Evolutionary conservation across 2,888 invertebrate species (phyloP), one percentile per base, ranked within the genome.

Genomic region (Tinea trinotella): DNA sequence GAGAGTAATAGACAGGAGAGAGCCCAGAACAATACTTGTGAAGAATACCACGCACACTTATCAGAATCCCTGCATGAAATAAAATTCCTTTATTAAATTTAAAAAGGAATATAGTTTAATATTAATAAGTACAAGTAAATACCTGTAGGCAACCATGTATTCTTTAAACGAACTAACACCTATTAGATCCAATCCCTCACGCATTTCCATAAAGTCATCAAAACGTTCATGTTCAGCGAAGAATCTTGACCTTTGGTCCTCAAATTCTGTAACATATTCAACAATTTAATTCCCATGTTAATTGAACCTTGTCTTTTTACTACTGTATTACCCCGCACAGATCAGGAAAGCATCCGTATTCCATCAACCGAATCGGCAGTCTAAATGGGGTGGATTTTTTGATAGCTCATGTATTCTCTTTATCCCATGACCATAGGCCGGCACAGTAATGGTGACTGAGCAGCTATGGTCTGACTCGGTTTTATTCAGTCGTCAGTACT

Each of bases 201-300:
- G 81, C 88, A 93, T 93, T 76, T 95, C 94, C 92, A 94, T 92
- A 71, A 94, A 94, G 72, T 94, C 94, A 65, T 95, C 94, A 56
- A 91, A 88, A 17, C 92, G 80, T 70, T 94, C 94, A 74, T 94
- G 92, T 59, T 93, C 93, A 55, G 92, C 91, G 60, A 90, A 95
- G 74, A 95, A 95, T 62, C 91, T 81, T 12, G 91, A 90, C 57
- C 94, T 82, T 68, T 94, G 93, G 59, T 93, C 93, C 72, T 95
- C 94, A 65, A 94, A 95, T 71, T 94, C 94, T 70, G 88, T 19
- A 40, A 40, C 7, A 30, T 22, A n/a, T 30, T 4, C 2, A 30
- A 30, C n/a, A n/a, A n/a, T n/a, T n/a, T n/a, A n/a, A n/a, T n/a
- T n/a, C n/a, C n/a, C n/a, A n/a, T n/a, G n/a, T n/a, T n/a, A n/a